These are phyloP conservation scores for Acanthornis magna DNA, from an alignment of 2,797 vertebrate genomes.

Conservation along the genomic window DNA sequence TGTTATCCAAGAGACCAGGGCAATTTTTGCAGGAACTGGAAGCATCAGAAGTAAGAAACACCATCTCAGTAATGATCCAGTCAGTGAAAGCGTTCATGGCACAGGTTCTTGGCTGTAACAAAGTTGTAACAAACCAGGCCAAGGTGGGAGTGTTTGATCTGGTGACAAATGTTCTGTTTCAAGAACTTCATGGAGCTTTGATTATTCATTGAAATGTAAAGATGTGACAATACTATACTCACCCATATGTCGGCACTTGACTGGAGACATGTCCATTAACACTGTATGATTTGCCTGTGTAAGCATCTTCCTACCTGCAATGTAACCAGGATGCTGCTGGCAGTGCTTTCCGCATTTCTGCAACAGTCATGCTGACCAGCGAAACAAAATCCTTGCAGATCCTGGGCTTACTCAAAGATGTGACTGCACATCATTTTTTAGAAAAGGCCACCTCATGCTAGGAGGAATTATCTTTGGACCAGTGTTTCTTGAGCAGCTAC, in stretches of 20 bases:
- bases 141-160: not conserved
- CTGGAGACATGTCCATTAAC: not conserved
- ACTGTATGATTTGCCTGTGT: not conserved
- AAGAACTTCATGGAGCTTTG: not conserved
- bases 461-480: not conserved
- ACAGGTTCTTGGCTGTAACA: not conserved
- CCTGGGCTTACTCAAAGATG: not conserved
- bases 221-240: not conserved
- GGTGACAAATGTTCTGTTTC: not conserved
- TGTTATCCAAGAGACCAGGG: not conserved
- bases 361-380: not conserved
- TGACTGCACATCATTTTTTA: not conserved
- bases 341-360: not conserved
- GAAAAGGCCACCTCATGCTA: not conserved
- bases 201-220: not conserved
- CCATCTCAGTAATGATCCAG: accelerated
- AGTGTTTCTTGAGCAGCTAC: not conserved
- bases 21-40: not conserved
- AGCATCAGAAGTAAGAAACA: not conserved
- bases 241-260: not conserved
- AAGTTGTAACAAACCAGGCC: not conserved
- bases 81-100: not conserved
- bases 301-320: not conserved
- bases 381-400: not conserved
- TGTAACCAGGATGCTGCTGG: not conserved